Base-by-base conservation (phyloP, 2,113 vertebrate genomes). In the Notiomystis cincta region DNA sequence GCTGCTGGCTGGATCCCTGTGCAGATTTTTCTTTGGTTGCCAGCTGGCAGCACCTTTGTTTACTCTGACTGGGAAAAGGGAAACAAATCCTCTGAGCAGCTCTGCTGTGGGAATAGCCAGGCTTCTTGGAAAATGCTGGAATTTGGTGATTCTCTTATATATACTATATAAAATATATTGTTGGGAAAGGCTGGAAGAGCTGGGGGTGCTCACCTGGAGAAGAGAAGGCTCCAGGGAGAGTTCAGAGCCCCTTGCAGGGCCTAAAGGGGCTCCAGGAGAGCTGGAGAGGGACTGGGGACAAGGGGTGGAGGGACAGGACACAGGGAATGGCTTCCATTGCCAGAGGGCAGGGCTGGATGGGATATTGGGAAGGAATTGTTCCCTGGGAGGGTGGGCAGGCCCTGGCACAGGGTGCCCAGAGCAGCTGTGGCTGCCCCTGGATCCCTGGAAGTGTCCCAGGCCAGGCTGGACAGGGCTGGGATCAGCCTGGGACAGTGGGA, bases 221-320 rank as follows among this genome's bases (percentile, higher is more conserved):
- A 0, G n/a, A 47, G 16, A 3, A 56, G 30, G 28, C 0, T 70
- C 30, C 33, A 42, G 20, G 0, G 9, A 56, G 20, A 48, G 0
- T 35, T 56, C 17, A 64, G 42, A 71, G 57, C 11, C 7, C 35
- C 30, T 54, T 0, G 0, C 40, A 62, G 28, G 1, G 23, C 37
- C 71, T 45, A 0, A 77, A 60, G 45, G 21, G 18, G 38, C 30
- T 54, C 40, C 73, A 79, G n/a, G 56, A 38, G 64, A 45, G 64
- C 73, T 78, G 73, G 19, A 61, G 73, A 53, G 54, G 45, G 64
- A 33, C 54, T 67, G 14, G 61, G 62, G 33, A 86, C 45, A 77
- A 33, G 45, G 22, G 1, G 4, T 37, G 27, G 45, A 58, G 61
- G 21, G 37, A 58, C 53, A 58, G 69, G 31, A 44, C 61, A 8